These are phyloP conservation scores for Hyalella azteca DNA, from an alignment of 2,888 invertebrate genomes.

Conservation along the genomic window DNA sequence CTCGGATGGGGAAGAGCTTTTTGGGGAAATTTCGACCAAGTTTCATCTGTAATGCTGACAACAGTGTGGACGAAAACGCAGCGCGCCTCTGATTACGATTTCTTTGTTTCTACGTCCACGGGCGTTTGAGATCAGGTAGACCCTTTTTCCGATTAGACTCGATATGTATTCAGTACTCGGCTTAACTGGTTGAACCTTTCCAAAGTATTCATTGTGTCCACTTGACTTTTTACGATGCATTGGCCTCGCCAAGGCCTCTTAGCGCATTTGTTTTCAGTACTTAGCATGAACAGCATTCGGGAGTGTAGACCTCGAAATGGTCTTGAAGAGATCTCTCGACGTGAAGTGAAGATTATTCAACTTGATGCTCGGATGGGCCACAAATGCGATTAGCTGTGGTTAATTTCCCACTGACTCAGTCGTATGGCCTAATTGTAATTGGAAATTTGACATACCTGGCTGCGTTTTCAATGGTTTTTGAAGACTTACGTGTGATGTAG, in stretches of 20 bases:
- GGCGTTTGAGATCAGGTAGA: too few relatives aligned
- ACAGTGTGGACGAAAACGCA: too few relatives aligned
- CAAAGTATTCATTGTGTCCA: background rate
- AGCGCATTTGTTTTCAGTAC: background rate
- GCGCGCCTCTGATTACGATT: too few relatives aligned
- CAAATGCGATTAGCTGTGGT: background rate
- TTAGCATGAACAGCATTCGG: background rate
- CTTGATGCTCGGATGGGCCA: background rate
- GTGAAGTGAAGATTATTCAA: background rate
- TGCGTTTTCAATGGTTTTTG: too few relatives aligned
- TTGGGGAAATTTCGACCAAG: too few relatives aligned
- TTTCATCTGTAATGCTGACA: too few relatives aligned
- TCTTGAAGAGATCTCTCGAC: background rate
- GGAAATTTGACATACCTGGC: background rate
- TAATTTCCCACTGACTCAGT: background rate
- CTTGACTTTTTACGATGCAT: background rate
- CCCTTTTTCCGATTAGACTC: too few relatives aligned
- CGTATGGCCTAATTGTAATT: too few relatives aligned
- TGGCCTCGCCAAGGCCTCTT: background rate
- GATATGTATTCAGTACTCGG: too few relatives aligned
- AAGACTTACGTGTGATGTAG: too few relatives aligned
- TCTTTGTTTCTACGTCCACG: too few relatives aligned
- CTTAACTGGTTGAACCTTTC: background rate
- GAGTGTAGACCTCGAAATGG: background rate
- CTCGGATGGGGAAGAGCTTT: too few relatives aligned